Evolutionary conservation across 2,797 vertebrate species (phyloP).

Genomic region (Gouania willdenowi): DNA sequence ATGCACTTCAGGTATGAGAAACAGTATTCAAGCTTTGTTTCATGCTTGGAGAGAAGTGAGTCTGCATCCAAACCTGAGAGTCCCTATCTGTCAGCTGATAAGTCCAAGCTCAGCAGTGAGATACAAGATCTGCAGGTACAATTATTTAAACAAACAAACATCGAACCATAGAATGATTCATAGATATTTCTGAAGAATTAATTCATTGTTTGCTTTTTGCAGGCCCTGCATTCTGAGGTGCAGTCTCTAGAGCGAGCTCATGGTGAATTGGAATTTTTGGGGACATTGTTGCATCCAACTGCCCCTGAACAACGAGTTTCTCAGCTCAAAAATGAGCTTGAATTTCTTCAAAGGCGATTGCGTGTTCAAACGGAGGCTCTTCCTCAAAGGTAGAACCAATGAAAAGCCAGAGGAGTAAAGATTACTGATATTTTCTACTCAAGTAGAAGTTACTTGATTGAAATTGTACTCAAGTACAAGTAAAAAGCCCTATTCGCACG

Average conservation of each 20-base stretch:
- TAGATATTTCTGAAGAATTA: no score
- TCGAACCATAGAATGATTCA: neutral
- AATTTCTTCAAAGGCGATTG: slow-evolving; percentile 78
- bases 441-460: no score
- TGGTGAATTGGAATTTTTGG: slow-evolving; percentile 70
- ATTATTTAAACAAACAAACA: no score
- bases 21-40: slow-evolving; percentile 78
- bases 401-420: no score
- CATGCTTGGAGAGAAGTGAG: slow-evolving; percentile 86
- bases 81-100: slow-evolving; percentile 79
- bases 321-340: slow-evolving; percentile 73
- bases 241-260: slow-evolving; percentile 67
- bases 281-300: slow-evolving; percentile 71
- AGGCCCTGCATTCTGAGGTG: slow-evolving; percentile 81
- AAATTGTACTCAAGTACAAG: no score
- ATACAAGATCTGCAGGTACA: slow-evolving; percentile 84
- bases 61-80: slow-evolving; percentile 66
- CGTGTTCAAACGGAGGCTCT: slow-evolving; percentile 70
- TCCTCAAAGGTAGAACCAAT: slow-evolving; percentile 84
- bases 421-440: no score
- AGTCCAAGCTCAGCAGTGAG: slow-evolving; percentile 81
- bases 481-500: no score
- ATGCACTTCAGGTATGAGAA: slow-evolving; percentile 85
- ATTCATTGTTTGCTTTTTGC: slow-evolving; percentile 1
- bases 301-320: slow-evolving; percentile 75